Base-by-base conservation (phyloP, 2,113 vertebrate genomes). In the Ivindomyrus marchei region DNA sequence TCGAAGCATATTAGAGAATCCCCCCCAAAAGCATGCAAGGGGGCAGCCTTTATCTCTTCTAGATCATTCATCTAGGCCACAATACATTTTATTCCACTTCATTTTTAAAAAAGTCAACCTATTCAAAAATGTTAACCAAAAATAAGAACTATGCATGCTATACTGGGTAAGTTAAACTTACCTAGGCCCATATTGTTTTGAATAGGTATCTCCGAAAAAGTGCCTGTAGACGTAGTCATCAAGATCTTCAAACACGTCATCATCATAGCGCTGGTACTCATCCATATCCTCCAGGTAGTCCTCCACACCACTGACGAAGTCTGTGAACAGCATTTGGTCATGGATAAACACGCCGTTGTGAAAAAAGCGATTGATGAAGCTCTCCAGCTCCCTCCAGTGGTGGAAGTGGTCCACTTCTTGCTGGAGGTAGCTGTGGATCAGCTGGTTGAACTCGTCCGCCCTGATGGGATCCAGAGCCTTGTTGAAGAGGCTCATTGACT, bases 241-340 rank as follows among this genome's bases (percentile, higher is more conserved):
- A 85, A 99, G 94, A 94, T 97, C 97, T 87, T 96, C 95, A 91
- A 99, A 98, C 21, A 95, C 92, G 0, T 96, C 95, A 8, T 94
- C 94, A 15, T 96, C 91, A 10, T 93, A 93, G 24, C 94, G 94
- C 74, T 95, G 96, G 92, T 99, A 97, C 90, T 97, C 97, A 56
- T 96, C 94, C 94, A 99, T 97, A 91, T 97, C 96, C 87, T 94
- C 96, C 90, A 99, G 96, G 92, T 98, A 99, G 93, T 97, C 95
- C 92, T 98, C 97, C 90, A 99, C 95, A 45, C 96, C 96, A 24
- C 95, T 97, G 42, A 99, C 97, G 92, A 99, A 99, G 95, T 99
- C 97, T 3, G 97, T 96, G 94, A 99, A 99, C 89, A 97, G 95
- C 97, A 98, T 99, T 94, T 96, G 97, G 93, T 98, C 97, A 0